Conservation (phyloP, 2,113 vertebrate genomes). For the Cairina moschata region DNA sequence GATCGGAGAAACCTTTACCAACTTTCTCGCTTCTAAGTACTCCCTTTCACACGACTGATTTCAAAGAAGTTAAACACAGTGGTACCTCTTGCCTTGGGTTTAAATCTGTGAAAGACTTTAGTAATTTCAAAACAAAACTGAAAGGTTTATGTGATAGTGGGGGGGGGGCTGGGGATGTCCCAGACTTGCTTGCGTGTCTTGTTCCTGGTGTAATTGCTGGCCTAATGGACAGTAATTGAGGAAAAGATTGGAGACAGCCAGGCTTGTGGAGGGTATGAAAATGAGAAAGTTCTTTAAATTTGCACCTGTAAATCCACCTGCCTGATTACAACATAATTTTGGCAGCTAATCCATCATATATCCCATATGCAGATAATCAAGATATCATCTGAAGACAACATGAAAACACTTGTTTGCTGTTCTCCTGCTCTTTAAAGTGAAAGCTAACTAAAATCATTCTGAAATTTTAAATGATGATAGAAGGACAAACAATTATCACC, state of each 20-base stretch:
- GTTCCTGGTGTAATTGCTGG: background rate
- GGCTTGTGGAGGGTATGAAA: background rate
- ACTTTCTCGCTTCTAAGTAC: fast-evolving
- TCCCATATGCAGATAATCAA: background rate
- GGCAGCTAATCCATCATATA: background rate
- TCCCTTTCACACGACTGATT: background rate
- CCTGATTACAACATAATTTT: background rate
- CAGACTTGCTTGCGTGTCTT: background rate
- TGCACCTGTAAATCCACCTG: background rate
- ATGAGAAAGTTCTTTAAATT: background rate
- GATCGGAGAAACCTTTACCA: background rate
- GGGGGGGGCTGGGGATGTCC: background rate
- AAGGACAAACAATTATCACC: background rate
- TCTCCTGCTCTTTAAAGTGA: background rate
- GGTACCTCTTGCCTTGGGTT: background rate
- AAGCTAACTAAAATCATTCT: background rate
- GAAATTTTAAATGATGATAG: background rate
- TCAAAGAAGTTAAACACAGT: background rate
- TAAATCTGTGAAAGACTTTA: background rate
- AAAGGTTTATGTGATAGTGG: background rate
- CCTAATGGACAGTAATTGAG: background rate
- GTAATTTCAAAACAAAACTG: background rate
- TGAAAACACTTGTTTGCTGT: fast-evolving
- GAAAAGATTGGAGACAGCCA: background rate
- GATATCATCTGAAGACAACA: background rate